Base-by-base conservation (phyloP, 2,888 invertebrate species). In the Pachliopta kotzebuea region DNA sequence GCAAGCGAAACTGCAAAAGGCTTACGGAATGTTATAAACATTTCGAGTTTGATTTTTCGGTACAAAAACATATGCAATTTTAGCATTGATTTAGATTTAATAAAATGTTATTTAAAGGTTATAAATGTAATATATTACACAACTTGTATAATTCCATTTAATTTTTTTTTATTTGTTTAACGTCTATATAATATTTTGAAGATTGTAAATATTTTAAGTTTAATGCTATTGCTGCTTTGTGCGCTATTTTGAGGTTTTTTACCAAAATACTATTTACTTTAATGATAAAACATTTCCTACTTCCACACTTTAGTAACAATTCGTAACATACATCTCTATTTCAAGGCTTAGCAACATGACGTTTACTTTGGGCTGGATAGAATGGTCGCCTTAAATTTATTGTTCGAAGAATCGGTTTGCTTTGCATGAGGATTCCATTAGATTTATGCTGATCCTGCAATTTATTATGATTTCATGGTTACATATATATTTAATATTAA, bases 1-100 rank as follows among this genome's bases (percentile, higher is more conserved):
- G 59, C 56, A 31, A 56, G 61, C 58, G 57, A 57, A 65, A 70
- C 63, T 64, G 71, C 72, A 71, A 75, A 71, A 54, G 60, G 42
- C 45, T 54, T 20, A n/a, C 60, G 45, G 18, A 57, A 57, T 24
- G 54, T 55, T 54, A 55, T 54, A 60, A 60, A 45, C 54, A 42
- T 55, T 55, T 55, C 55, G 21, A 21, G 21, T 52, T 21, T 52
- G 50, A 52, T 7, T 52, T 52, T 21, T 21, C 21, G 9, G 23
- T 6, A 52, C n/a, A 23, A 21, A 20, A 52, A 21, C 50, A 52
- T 52, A 52, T 21, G 3, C 50, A 52, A 52, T 21, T 52, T 52
- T 14, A 21, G 14, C 23, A 21, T 52, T 21, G 14, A 23, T 37
- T 14, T 37, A 11, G 14, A 0, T 3, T 37, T 2, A 1, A 49